phyloP scores from a whole-genome alignment of 1,140 invertebrate genomes.

The Tachypleus tridentatus region DNA sequence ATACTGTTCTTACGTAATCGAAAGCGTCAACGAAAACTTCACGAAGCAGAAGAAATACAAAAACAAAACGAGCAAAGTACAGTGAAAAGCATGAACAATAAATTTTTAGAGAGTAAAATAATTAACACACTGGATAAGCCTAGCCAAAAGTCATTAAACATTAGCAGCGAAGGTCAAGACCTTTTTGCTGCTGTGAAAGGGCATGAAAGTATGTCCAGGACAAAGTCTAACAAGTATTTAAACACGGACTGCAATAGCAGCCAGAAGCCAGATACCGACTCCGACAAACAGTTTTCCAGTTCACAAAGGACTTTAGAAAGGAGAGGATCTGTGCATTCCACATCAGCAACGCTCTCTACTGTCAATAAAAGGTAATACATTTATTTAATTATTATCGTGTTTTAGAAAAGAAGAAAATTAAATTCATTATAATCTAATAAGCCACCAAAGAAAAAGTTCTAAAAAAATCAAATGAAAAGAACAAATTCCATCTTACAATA shows the following conservation, averaged over 20 bases:
- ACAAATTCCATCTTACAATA: too few relatives aligned
- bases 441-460: too few relatives aligned
- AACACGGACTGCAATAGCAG: slow-evolving; percentile 18
- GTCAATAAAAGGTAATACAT: slow-evolving; percentile 20
- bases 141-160: slow-evolving; percentile 10
- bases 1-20: slow-evolving; percentile 60
- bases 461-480: too few relatives aligned
- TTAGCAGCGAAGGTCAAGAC: slow-evolving; percentile 16
- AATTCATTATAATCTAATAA: too few relatives aligned
- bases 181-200: not conserved
- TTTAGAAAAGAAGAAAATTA: too few relatives aligned
- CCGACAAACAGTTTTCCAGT: too few relatives aligned
- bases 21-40: slow-evolving; percentile 67
- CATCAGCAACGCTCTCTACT: slow-evolving; percentile 33
- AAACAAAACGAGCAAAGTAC: slow-evolving; percentile 83
- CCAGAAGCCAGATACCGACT: too few relatives aligned
- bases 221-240: slow-evolving; percentile 7
- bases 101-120: slow-evolving; percentile 21
- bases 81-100: slow-evolving; percentile 44
- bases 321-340: too few relatives aligned
- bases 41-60: slow-evolving; percentile 65
- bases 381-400: too few relatives aligned
- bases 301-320: too few relatives aligned
- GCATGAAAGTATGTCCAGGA: too few relatives aligned
- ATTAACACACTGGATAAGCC: slow-evolving; percentile 19